phyloP scores from a whole-genome alignment of 2,888 invertebrate genomes.

The Griposia aprilina region DNA sequence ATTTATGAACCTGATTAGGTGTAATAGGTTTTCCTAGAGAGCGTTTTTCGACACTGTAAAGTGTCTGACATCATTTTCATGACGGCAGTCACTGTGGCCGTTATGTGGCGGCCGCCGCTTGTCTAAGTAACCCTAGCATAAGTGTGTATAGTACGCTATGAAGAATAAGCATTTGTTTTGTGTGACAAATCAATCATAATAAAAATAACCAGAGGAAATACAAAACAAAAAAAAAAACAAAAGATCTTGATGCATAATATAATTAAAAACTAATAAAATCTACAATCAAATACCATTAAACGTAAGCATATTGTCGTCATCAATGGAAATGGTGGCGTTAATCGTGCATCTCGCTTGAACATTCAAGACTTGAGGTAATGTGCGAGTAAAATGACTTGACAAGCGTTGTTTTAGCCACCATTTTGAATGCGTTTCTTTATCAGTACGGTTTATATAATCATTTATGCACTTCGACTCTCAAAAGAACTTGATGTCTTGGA shows the following conservation, averaged over 20 bases:
- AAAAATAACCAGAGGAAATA: background rate
- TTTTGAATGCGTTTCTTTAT: constrained; percentile 8
- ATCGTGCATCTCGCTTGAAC: background rate
- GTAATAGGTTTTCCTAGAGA: no score
- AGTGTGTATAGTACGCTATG: no score
- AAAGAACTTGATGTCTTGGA: rapidly evolving
- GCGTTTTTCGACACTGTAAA: no score
- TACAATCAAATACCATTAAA: constrained; percentile 27
- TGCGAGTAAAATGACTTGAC: background rate
- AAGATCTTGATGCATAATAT: constrained; percentile 23
- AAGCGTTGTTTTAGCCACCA: background rate
- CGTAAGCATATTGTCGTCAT: background rate
- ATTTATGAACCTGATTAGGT: no score
- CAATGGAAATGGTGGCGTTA: background rate
- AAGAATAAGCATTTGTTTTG: background rate
- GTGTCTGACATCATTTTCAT: background rate
- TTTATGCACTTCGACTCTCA: background rate
- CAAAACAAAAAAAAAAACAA: constrained; percentile 6
- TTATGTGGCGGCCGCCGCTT: background rate
- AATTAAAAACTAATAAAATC: constrained; percentile 13
- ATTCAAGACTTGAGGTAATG: background rate
- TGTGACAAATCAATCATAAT: background rate
- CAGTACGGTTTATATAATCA: background rate
- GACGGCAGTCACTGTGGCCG: background rate
- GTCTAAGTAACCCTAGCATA: background rate